Conservation (phyloP, 2,113 vertebrate species). For the Xiphophorus hellerii region DNA sequence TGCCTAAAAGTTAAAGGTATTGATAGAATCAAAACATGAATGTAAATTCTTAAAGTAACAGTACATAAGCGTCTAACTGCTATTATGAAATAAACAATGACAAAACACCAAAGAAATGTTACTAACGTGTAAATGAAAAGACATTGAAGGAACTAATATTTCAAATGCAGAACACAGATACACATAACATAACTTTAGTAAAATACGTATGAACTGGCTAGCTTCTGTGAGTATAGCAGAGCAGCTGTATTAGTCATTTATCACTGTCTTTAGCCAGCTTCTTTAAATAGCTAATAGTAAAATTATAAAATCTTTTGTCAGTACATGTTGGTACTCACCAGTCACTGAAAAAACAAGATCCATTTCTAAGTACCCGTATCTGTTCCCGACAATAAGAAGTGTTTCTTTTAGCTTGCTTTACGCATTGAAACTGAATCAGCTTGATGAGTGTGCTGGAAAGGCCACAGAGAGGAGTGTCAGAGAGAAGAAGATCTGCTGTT, state of each 20-base stretch:
- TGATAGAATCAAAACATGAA: no score
- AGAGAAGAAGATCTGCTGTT: constrained; percentile 69
- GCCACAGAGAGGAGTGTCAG: constrained; percentile 59
- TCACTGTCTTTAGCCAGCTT: neutral
- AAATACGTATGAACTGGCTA: neutral
- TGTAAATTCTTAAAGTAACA: neutral
- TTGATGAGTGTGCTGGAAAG: constrained; percentile 43
- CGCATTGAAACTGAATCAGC: constrained; percentile 14
- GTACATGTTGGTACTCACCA: constrained; percentile 56
- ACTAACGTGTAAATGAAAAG: neutral
- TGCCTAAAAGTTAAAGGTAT: no score
- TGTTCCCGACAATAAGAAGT: constrained; percentile 17
- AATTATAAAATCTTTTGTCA: neutral
- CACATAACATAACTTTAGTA: neutral
- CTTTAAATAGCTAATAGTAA: neutral
- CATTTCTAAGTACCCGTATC: constrained; percentile 38
- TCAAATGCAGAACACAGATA: neutral
- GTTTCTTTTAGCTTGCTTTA: constrained; percentile 17
- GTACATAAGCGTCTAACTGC: neutral
- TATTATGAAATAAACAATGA: neutral
- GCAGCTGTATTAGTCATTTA: neutral
- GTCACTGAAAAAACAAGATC: constrained; percentile 27
- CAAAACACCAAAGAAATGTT: no score
- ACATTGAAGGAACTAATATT: neutral
- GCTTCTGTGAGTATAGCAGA: neutral